Evolutionary conservation across 2,797 vertebrate species (phyloP).

Genomic region (Crocidura indochinensis): DNA sequence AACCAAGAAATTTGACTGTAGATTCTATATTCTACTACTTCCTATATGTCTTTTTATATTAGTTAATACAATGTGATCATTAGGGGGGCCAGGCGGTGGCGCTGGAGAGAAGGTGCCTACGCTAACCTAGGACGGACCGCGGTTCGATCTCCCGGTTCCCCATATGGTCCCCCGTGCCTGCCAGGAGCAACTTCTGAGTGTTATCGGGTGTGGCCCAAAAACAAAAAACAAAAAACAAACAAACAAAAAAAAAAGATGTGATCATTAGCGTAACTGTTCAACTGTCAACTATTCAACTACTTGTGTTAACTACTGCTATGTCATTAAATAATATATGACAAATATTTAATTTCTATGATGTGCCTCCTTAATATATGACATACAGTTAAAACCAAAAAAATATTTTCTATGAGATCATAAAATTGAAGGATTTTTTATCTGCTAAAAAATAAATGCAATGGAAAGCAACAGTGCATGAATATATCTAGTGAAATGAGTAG

Average conservation of each 20-base stretch:
- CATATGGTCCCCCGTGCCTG: too few species aligned
- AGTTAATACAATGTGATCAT: not conserved
- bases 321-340: constrained; percentile 8
- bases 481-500: not conserved
- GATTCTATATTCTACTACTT: constrained; percentile 4
- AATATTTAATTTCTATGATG: constrained; percentile 16
- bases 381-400: not conserved
- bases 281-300: not conserved
- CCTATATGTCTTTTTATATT: not conserved
- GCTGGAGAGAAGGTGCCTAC: too few species aligned
- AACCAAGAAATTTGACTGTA: constrained; percentile 3
- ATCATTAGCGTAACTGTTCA: not conserved
- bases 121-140: too few species aligned
- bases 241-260: constrained; percentile 12
- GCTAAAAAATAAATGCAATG: not conserved
- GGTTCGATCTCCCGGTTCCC: too few species aligned
- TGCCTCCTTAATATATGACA: not conserved
- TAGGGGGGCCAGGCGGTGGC: too few species aligned
- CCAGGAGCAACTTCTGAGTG: too few species aligned
- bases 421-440: not conserved
- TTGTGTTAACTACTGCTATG: not conserved
- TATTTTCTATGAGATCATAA: not conserved
- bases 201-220: too few species aligned
- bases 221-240: too few species aligned
- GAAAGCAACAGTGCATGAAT: constrained; percentile 26